Evolutionary conservation across 2,113 vertebrate genomes (phyloP).

Genomic region (Hiodon alosoides): DNA sequence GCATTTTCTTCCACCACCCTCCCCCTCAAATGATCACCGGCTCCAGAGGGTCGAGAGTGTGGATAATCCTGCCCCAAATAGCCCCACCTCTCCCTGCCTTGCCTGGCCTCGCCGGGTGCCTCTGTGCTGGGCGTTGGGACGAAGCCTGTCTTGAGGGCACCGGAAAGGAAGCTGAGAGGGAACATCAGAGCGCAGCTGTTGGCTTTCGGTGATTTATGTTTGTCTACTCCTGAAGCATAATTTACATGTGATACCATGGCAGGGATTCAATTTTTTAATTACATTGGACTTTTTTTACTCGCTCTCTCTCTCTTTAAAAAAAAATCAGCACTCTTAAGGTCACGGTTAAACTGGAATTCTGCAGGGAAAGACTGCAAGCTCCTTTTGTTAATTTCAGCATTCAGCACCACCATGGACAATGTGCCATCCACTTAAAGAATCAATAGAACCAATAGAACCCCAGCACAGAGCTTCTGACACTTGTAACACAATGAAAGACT

Average conservation of each 20-base stretch:
- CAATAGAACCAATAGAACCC: not conserved
- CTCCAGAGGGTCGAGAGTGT: too few relatives aligned
- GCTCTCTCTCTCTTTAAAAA: conserved; percentile 3
- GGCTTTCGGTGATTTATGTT: conserved; percentile 20
- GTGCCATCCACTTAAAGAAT: not conserved
- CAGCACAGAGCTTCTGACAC: not conserved
- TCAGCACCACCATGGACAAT: not conserved
- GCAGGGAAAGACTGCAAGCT: conserved; percentile 1
- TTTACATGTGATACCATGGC: conserved; percentile 24
- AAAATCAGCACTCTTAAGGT: conserved; percentile 12
- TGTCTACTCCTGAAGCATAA: not conserved
- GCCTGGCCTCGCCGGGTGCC: too few relatives aligned
- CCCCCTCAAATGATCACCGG: too few relatives aligned
- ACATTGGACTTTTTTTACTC: conserved; percentile 11
- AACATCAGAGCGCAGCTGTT: not conserved
- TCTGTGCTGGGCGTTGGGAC: too few relatives aligned
- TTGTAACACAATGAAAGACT: not conserved
- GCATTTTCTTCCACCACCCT: too few relatives aligned
- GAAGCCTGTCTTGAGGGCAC: not conserved
- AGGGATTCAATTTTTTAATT: conserved; percentile 24
- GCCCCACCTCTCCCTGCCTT: too few relatives aligned
- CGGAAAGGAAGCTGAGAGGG: not conserved
- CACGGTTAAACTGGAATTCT: not conserved
- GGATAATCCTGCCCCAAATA: too few relatives aligned
- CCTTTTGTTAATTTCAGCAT: conserved; percentile 2